These are phyloP conservation scores for Galendromus occidentalis DNA, from an alignment of 1,140 invertebrate genomes.

Conservation along the genomic window DNA sequence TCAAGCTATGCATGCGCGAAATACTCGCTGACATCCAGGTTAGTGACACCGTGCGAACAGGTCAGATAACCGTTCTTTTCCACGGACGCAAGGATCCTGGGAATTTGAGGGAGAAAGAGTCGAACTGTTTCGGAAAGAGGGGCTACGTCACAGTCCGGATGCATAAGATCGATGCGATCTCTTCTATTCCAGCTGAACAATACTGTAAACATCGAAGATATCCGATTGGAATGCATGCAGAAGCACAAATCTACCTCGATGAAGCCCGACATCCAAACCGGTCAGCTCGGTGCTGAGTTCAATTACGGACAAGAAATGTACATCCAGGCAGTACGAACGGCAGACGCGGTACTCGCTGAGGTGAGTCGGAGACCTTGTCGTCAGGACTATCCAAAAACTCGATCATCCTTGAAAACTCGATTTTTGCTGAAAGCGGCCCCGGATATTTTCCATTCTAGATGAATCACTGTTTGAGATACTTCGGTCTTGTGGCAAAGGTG, in stretches of 20 bases:
- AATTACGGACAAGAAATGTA: slow-evolving; percentile 2
- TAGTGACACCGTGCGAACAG: background rate
- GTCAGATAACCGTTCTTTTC: background rate
- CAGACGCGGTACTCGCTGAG: background rate
- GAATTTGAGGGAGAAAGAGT: background rate
- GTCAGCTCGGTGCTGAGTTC: background rate
- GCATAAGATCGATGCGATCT: background rate
- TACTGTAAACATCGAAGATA: background rate
- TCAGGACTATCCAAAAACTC: too few relatives aligned
- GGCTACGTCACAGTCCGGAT: background rate
- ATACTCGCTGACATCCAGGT: background rate
- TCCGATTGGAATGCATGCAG: background rate
- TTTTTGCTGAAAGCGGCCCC: background rate
- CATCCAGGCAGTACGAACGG: background rate
- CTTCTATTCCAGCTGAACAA: background rate
- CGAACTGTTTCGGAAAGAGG: too few relatives aligned
- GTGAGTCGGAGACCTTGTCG: background rate
- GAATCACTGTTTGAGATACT: background rate
- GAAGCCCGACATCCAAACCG: background rate
- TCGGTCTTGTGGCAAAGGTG: background rate
- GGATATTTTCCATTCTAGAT: background rate
- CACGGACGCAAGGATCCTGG: background rate
- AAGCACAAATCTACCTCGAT: slow-evolving; percentile 7
- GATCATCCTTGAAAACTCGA: background rate
- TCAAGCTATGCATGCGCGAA: background rate